A percentile compares a stretch with the other conserved stretches of the same genome.
These are phyloP conservation scores for Vireo altiloquus DNA, from an alignment of 2,113 vertebrate species.

Conservation along the genomic window DNA sequence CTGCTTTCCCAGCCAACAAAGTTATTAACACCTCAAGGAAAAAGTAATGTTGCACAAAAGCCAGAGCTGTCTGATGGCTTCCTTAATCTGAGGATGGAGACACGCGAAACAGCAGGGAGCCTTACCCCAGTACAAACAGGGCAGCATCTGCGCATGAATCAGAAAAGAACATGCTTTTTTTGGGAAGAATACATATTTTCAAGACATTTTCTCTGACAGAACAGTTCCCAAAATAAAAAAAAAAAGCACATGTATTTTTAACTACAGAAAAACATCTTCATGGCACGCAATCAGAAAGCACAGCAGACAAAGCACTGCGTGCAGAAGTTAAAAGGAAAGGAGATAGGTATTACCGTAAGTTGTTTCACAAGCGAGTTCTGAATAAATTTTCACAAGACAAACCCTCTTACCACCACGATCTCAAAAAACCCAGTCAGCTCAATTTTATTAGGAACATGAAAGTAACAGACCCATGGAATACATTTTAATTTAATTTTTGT, in stretches of 20 bases:
- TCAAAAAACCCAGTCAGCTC: neutral
- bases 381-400: neutral
- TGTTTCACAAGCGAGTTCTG: neutral
- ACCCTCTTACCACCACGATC: neutral
- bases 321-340: neutral
- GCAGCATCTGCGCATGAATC: neutral
- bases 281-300: neutral
- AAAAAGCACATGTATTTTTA: neutral
- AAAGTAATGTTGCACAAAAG: neutral
- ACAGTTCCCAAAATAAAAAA: neutral
- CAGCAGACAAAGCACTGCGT: neutral
- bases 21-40: slow-evolving; percentile 19
- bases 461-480: neutral
- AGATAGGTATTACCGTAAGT: neutral
- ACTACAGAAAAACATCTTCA: neutral
- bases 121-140: neutral
- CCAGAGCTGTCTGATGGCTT: neutral
- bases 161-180: neutral
- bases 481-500: neutral
- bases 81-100: neutral
- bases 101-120: neutral
- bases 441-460: neutral
- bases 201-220: neutral
- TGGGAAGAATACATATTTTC: neutral
- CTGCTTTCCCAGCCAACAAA: neutral